phyloP scores from a whole-genome alignment of 2,113 vertebrate species.

The Bos indicus region DNA sequence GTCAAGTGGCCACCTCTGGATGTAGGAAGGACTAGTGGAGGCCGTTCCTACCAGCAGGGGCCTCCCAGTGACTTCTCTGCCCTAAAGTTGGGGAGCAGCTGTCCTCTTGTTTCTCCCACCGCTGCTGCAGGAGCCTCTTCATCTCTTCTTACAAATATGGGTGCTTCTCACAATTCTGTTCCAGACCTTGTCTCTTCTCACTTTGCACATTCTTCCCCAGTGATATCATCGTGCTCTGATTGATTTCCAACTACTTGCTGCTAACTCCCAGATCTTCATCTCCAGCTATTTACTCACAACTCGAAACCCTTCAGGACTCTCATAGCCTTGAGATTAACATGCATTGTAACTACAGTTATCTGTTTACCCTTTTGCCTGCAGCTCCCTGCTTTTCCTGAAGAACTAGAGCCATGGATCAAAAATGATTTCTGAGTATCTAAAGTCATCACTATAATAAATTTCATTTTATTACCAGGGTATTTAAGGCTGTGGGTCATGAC shows the following conservation, averaged over 20 bases:
- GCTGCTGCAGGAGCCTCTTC: background rate
- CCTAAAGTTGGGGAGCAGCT: background rate
- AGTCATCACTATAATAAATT: background rate
- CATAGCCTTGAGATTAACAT: background rate
- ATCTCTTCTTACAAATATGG: background rate
- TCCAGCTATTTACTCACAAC: background rate
- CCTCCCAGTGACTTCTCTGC: background rate
- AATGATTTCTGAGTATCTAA: background rate
- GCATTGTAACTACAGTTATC: background rate
- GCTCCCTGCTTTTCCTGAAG: background rate
- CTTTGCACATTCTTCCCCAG: background rate
- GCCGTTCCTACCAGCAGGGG: background rate
- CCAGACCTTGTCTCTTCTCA: background rate
- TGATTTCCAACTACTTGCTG: background rate
- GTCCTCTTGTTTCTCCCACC: no score
- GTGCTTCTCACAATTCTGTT: background rate
- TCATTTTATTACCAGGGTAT: background rate
- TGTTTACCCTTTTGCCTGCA: background rate
- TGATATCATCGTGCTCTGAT: background rate
- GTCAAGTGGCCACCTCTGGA: background rate
- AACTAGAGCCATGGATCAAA: background rate
- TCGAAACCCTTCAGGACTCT: background rate
- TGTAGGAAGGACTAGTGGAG: no score
- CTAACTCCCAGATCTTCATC: background rate
- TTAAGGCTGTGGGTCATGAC: background rate